These are phyloP conservation scores for Drosophila sturtevanti DNA, from an alignment of 1,140 invertebrate species.

Conservation along the genomic window DNA sequence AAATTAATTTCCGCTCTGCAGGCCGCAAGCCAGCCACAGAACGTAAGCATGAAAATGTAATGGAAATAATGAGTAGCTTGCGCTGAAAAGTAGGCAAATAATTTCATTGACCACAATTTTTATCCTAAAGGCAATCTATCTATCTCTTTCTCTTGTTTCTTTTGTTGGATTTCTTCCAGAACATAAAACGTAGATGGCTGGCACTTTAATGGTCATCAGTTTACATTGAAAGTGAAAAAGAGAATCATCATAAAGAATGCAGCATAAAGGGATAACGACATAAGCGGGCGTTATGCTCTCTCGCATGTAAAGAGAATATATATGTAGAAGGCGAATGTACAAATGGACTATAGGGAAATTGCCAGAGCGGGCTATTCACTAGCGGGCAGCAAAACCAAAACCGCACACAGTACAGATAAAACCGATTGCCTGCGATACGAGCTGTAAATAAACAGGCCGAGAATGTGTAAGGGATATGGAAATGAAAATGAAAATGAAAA, in stretches of 20 bases:
- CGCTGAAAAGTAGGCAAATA: slow-evolving; percentile 33
- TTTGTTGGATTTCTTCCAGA: slow-evolving; percentile 33
- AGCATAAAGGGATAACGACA: slow-evolving; percentile 53
- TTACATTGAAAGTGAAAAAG: slow-evolving; percentile 34
- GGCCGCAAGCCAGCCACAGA: slow-evolving; percentile 53
- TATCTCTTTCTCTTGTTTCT: background rate
- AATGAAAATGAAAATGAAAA: background rate
- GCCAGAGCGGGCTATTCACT: background rate
- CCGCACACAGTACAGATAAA: slow-evolving; percentile 42
- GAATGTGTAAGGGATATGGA: slow-evolving; percentile 1
- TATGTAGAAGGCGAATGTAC: slow-evolving; percentile 13
- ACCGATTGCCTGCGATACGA: slow-evolving; percentile 44
- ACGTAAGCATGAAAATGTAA: slow-evolving; percentile 29
- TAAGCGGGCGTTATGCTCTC: slow-evolving; percentile 32
- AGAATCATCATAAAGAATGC: slow-evolving; percentile 25
- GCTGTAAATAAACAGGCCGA: slow-evolving; percentile 31
- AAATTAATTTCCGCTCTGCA: slow-evolving; percentile 72
- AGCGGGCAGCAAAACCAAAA: slow-evolving; percentile 15
- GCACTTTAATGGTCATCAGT: slow-evolving; percentile 36
- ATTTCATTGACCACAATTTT: background rate
- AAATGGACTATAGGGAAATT: slow-evolving; percentile 22
- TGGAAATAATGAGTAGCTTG: slow-evolving; percentile 3
- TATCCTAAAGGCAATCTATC: no score
- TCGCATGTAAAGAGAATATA: background rate
- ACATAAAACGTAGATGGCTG: slow-evolving; percentile 37